Base-by-base conservation (phyloP, 1,140 invertebrate species). In the Drosophila repleta region DNA sequence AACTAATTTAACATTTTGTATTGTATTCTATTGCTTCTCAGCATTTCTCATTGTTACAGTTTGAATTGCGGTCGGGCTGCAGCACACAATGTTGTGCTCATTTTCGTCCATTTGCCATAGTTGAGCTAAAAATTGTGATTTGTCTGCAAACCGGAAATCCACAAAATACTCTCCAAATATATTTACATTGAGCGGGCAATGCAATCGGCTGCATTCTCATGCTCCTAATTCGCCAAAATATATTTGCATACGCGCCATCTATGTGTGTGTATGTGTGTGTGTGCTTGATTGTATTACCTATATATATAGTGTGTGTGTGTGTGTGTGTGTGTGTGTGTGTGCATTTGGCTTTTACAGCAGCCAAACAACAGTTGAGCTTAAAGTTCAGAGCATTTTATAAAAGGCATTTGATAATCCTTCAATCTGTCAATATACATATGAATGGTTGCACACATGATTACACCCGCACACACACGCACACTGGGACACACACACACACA, bases 131-230 rank as follows among this genome's bases (percentile, higher is more conserved):
- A 88, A 88, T 87, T 87, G 88, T 87, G 83, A 87, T 88, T 87
- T 83, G 83, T 83, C 79, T 88, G 76, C 83, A 87, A 87, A 79
- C 75, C 84, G 83, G 79, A 87, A 87, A 88, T 88, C 79, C 83
- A 71, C 83, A 87, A 82, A 88, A 88, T 79, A 87, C 81, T 82
- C 75, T 69, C 74, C 67, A 87, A 82, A 88, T 82, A 82, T 87
- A 87, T 87, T 88, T 85, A 67, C 66, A 74, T 67, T 81, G 74
- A 35, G 32, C 37, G 46, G 26, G 29, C 18, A 46, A 26, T 55
- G 26, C 18, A 32, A 15, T 20, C 48, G 39, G 46, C 21, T 37
- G 26, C 32, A 41, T 41, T 17, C 37, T 55, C 69, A 56, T 62
- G 39, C 39, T 48, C 43, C 49, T 68, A 68, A 51, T 67, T 48